These are phyloP conservation scores for Bombus breviceps DNA, from an alignment of 1,140 invertebrate species.

Conservation along the genomic window DNA sequence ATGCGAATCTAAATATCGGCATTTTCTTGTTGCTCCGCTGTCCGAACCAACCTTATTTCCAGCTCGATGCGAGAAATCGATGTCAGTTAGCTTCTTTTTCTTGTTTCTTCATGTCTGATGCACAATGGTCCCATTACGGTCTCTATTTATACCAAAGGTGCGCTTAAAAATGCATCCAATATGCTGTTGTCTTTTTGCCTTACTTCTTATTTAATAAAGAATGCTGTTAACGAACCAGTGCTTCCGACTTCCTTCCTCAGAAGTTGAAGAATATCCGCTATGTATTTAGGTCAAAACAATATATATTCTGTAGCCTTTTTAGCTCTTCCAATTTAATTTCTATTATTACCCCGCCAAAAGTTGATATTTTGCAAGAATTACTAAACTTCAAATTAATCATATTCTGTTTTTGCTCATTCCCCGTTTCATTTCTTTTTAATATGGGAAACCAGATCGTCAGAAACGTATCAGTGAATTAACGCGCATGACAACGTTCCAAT, in stretches of 20 bases:
- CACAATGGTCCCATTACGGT: constrained; percentile 34
- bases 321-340: no score
- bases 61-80: constrained; percentile 37
- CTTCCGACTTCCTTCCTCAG: no score
- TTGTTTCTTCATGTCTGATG: not conserved
- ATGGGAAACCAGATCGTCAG: not conserved
- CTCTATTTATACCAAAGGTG: constrained; percentile 3
- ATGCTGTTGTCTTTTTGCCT: not conserved
- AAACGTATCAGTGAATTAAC: not conserved
- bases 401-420: not conserved
- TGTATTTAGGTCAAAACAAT: no score
- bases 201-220: not conserved
- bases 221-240: not conserved
- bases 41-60: constrained; percentile 43
- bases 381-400: not conserved
- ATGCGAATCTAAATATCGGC: constrained; percentile 41
- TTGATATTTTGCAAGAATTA: not conserved
- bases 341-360: no score
- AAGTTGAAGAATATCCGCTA: no score
- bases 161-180: constrained; percentile 33
- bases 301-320: no score
- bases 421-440: not conserved
- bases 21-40: constrained; percentile 22
- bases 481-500: not conserved
- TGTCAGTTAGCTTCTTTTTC: constrained; percentile 6